Base-by-base conservation (phyloP, 2,888 invertebrate species). In the Drosophila prolongata region DNA sequence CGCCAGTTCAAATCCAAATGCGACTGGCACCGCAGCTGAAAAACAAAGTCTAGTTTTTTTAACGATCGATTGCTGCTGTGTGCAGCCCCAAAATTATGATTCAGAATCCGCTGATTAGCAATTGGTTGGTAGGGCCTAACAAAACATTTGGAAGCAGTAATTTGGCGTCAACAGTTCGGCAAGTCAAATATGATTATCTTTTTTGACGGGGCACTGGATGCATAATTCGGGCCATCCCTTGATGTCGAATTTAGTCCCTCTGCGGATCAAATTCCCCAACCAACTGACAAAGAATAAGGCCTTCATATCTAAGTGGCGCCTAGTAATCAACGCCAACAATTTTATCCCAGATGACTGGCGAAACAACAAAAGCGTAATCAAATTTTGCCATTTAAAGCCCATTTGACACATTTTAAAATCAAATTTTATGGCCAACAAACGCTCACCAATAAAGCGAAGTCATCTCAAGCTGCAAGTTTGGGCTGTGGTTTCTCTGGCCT, bases 361-460 rank as follows among this genome's bases (percentile, higher is more conserved):
- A 24, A 24, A 24, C 24, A 24, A 24, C 30, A 55, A 42, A 62
- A 58, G 50, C 64, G 62, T 76, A 82, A 80, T 82, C 78, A 80
- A 82, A 85, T 84, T 79, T 76, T 74, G 82, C 71, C 82, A 85
- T 75, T 82, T 80, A 85, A 80, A 82, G 80, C 78, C 76, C 85
- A 81, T 82, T 83, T 84, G 80, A 80, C 83, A 85, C 85, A 84
- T 85, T 80, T 80, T 78, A 82, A 84, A 84, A 85, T 84, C 80
- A 78, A 73, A 85, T 85, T 83, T 85, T 74, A 85, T 78, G 78
- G 70, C 78, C 76, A 74, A 54, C 58, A 70, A 75, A 77, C 69
- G 77, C 19, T 49, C n/a, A 49, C 42, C 52, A 38, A 62, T 50
- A 52, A 59, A 35, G 54, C 58, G 40, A 19, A 42, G 42, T 11